Base-by-base conservation (phyloP, 2,888 invertebrate genomes). In the Polymixis lichenea region DNA sequence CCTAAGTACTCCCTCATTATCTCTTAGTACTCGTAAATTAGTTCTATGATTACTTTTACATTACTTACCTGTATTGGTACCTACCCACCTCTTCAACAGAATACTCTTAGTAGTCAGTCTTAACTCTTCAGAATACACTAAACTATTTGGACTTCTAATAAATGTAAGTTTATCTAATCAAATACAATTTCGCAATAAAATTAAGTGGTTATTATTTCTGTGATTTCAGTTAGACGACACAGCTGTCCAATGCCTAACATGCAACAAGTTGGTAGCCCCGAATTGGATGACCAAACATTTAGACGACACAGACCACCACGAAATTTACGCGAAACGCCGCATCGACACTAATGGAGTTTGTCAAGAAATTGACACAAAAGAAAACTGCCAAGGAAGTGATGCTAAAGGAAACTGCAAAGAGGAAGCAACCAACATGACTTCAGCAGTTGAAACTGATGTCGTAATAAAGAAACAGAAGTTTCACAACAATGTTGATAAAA, bases 181-280 rank as follows among this genome's bases (percentile, higher is more conserved):
- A 13, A 43, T 62, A 2, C 8, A 38, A 5, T 38, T 62, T 38
- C 38, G 17, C 17, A 62, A 8, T 0, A 43, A 17, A 64, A 64
- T 64, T n/a, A 64, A 49, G 25, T 22, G 49, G 8, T 19, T 65
- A 60, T 19, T 38, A 25, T 65, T 67, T 72, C 56, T 74, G 49
- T 78, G 43, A 71, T 90, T 91, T 70, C 84, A 93, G 93, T 88
- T 91, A 46, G 91, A 92, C 58, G 87, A 88, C 15, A 85, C 85
- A 28, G 80, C 87, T 38, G 78, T 90, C 49, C 92, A 92, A 76
- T 94, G 93, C 71, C 65, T 93, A n/a, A 91, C 91, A 25, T 94
- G 94, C 77, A 93, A 94, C 80, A 81, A 76, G 51, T 72, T 92
- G 58, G 65, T 89, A 11, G 70, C 86, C 2, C 56, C 79, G 6